Evolutionary conservation across 2,888 invertebrate species (phyloP), one percentile per base, ranked within the genome.

Genomic region (Eucera pruinosa): DNA sequence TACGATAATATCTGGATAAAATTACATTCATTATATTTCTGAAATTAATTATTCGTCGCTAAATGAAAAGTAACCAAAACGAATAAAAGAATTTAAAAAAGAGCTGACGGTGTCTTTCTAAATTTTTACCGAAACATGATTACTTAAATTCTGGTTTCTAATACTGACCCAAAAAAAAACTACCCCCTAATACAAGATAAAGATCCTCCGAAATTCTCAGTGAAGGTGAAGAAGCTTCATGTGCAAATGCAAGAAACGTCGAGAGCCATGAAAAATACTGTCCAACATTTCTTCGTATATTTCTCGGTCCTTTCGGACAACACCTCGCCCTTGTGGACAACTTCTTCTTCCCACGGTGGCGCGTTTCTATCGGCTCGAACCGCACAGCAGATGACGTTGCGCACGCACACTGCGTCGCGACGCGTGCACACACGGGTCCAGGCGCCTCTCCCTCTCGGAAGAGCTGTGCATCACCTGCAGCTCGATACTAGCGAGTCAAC

Each of bases 301-400:
- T 39, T 43, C n/a, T 9, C 2, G 20, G 5, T 7, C 1, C 33
- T n/a, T 45, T 15, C 5, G 47, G 67, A 64, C 74, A 71, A 78
- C 27, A 67, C 50, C 71, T 80, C 15, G 54, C n/a, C 68, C 27
- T 5, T 43, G 39, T 23, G 9, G 11, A 36, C 7, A 72, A 83
- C 81, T 74, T 67, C 67, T 65, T 86, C 91, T 91, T 91, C 91
- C 90, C 91, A 91, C 91, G 91, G 91, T 91, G 88, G 86, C 86
- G 81, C 87, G 78, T 80, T 55, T 78, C 76, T 84, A 84, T 83
- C 64, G 60, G 64, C 81, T 80, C 70, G 86, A 88, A 89, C 90
- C 88, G 91, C 91, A 90, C 89, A 87, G 87, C 88, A 89, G 86
- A 87, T 87, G 89, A 88, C 86, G 87, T 80, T 82, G 30, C 70